Conservation (phyloP, 2,888 invertebrate genomes). For the Ypsolopha scabrella region DNA sequence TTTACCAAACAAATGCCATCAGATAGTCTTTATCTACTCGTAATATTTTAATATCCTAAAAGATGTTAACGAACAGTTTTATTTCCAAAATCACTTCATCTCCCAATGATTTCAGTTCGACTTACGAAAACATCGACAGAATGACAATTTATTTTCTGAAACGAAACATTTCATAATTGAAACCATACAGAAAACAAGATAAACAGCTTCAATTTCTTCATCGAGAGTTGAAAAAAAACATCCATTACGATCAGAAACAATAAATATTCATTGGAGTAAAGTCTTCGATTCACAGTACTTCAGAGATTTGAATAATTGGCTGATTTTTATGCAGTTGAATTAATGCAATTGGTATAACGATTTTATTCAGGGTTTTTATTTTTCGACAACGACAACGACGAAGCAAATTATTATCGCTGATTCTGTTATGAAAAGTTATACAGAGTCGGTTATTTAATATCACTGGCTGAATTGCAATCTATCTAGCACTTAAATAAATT, state of each 20-base stretch:
- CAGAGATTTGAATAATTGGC: slow-evolving; percentile 65
- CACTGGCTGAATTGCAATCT: neutral
- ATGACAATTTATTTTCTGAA: no score
- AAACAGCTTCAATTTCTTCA: neutral
- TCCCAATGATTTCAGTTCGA: no score
- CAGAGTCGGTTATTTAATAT: neutral
- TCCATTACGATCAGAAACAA: slow-evolving; percentile 45
- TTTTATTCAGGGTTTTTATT: slow-evolving; percentile 39
- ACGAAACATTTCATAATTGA: no score
- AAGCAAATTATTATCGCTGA: slow-evolving; percentile 14
- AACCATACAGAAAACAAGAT: no score
- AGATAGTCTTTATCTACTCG: no score
- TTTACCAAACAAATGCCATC: no score
- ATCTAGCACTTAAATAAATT: no score
- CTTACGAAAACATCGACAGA: no score
- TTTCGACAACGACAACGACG: slow-evolving; percentile 26
- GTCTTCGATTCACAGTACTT: slow-evolving; percentile 47
- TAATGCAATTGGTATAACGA: slow-evolving; percentile 60
- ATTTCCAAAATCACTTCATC: no score
- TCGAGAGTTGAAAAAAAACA: slow-evolving; percentile 6
- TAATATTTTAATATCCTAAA: no score
- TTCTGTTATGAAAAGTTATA: slow-evolving; percentile 6
- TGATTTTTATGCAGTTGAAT: slow-evolving; percentile 67
- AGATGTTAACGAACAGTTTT: no score
- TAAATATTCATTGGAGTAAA: slow-evolving; percentile 60